Evolutionary conservation across 1,140 invertebrate genomes (phyloP).

Genomic region (Platyscapa corneri): DNA sequence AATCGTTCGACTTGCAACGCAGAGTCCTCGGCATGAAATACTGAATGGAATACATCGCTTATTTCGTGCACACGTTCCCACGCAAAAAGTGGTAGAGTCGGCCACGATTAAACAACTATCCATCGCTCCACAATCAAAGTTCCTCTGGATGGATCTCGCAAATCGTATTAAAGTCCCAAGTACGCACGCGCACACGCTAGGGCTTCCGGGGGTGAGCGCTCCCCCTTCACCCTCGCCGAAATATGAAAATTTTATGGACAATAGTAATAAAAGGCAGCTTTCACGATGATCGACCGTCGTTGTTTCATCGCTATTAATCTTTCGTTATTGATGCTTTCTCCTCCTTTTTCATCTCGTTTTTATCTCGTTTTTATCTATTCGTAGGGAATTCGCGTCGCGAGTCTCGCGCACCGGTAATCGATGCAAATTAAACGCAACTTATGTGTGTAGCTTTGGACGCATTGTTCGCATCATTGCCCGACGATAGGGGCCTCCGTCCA

Average conservation of each 20-base stretch:
- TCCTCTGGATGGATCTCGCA: background rate
- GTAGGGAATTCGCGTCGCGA: too few relatives aligned
- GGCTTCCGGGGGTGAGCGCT: background rate
- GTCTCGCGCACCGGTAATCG: too few relatives aligned
- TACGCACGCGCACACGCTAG: background rate
- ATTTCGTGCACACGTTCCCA: too few relatives aligned
- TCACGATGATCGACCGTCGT: background rate
- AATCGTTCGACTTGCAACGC: too few relatives aligned
- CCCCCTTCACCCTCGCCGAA: background rate
- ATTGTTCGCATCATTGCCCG: background rate
- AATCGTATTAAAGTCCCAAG: background rate
- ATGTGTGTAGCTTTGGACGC: background rate
- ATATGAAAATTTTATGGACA: slow-evolving; percentile 36
- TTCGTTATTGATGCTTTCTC: background rate
- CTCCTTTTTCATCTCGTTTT: too few relatives aligned
- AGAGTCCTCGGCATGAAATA: too few relatives aligned
- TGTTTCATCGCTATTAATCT: background rate
- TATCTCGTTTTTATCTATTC: too few relatives aligned
- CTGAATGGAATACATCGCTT: too few relatives aligned
- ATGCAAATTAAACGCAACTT: too few relatives aligned
- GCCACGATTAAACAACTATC: slow-evolving; percentile 8
- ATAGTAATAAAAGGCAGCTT: slow-evolving; percentile 1
- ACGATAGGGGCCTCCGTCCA: background rate
- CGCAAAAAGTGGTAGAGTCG: background rate
- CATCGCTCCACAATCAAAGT: background rate